Base-by-base conservation (phyloP, 2,113 vertebrate genomes). In the Upupa epops region DNA sequence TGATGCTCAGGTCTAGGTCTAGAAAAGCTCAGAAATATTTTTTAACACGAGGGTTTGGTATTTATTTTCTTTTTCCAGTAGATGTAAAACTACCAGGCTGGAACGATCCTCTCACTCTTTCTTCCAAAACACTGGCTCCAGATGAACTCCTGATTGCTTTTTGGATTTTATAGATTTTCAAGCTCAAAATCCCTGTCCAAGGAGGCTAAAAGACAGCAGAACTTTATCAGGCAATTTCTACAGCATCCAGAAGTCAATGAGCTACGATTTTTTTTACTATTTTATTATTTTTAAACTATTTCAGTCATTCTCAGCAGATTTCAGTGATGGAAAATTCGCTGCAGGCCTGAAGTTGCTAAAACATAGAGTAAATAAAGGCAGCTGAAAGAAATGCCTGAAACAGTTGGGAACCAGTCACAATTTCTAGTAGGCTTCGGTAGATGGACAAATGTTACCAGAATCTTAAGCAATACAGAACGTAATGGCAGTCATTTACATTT, bases 401-500 rank as follows among this genome's bases (percentile, higher is more conserved):
- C 66, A 75, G 59, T 17, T 61, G 34, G 49, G 52, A 17, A 63
- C 49, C 5, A 59, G 55, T 52, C 76, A 66, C 59, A 37, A 70
- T 63, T 93, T 77, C 86, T 79, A 70, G 26, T 24, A 88, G 65
- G 61, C 68, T 93, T 92, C 60, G 69, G 83, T 87, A 66, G 8
- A 18, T 73, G 81, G 80, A 83, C 76, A 94, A 94, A 84, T 40
- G 73, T 83, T 94, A 90, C 55, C 90, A 77, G 78, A 93, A 95
- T 85, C 51, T 42, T 74, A 87, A 60, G 46, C 78, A 90, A 95
- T 70, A 93, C 46, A 82, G 70, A 93, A 70, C 45, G 83, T 93
- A 95, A 95, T 91, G 73, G 51, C 79, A 85, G 83, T 51, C 94
- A 95, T 95, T 96, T 95, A 95, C 86, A 87, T 95, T 84, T 88